Base-by-base conservation (phyloP, 1,140 invertebrate species). In the Macrosteles quadrilineatus region DNA sequence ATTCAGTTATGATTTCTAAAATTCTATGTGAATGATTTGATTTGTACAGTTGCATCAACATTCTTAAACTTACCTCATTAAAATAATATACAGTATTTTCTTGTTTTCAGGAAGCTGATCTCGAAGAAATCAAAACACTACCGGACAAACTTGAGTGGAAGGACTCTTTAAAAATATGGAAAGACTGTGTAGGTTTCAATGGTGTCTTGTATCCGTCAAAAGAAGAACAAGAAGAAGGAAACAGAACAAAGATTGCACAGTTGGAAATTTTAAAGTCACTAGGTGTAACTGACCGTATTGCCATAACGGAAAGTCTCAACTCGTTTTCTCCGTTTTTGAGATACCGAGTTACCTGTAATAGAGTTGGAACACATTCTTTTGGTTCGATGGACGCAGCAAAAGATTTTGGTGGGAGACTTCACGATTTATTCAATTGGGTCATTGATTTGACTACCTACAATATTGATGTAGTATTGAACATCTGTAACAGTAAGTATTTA, bases 341-440 rank as follows among this genome's bases (percentile, higher is more conserved):
- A 65, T 88, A 83, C 69, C 80, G 87, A 70, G 85, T 84, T 2
- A 87, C 86, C 0, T 87, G 86, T 72, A 80, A 86, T 70, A 78
- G 86, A 57, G 76, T 70, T 59, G 86, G 86, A 0, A 79, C 80
- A 25, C 87, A 88, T 76, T 74, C 75, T 2, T 86, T 88, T 77
- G 78, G 82, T 69, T 87, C 86, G 0, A 80, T 79, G 72, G 82
- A 86, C 63, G 84, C 82, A 23, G 85, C 84, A 1, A 74, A 75
- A 30, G 76, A 76, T 62, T 83, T 87, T 74, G 87, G 87, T 23
- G 85, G 82, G 32, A 78, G 79, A 68, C 73, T 88, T 25, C 82
- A 86, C 71, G 82, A 85, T 70, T 81, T 81, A 69, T 86, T 84
- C 76, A 73, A 81, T 21, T 88, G 87, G 87, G 80, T 84, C 68